Percentiles rank a stretch among this genome's conserved stretches.
Conservation (phyloP, 2,113 vertebrate genomes). For the Canis aureus region DNA sequence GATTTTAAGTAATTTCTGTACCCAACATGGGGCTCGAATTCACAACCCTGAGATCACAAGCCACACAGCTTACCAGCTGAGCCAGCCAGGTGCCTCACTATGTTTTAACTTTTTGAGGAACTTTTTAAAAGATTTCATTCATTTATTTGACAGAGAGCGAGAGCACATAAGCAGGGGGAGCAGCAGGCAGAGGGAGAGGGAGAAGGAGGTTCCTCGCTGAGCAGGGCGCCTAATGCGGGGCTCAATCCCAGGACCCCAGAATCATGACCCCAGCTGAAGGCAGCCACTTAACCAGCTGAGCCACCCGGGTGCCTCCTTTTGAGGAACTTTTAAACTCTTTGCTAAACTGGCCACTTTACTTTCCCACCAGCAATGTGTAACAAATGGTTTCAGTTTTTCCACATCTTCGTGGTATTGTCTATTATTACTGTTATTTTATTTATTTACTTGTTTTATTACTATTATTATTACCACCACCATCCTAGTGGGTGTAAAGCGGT, state of each 20-base stretch:
- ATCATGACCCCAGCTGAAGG: too few relatives aligned
- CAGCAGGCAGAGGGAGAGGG: too few relatives aligned
- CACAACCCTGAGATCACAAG: background rate
- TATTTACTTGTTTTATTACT: background rate
- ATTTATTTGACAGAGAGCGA: too few relatives aligned
- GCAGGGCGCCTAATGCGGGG: too few relatives aligned
- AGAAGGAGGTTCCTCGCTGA: too few relatives aligned
- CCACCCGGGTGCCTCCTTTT: background rate
- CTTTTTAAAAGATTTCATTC: too few relatives aligned
- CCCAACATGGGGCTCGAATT: background rate
- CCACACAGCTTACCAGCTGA: background rate
- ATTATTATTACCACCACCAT: background rate
- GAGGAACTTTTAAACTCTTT: constrained; percentile 3
- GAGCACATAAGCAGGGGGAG: too few relatives aligned
- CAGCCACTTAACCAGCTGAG: background rate
- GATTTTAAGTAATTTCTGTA: background rate
- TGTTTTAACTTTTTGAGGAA: too few relatives aligned
- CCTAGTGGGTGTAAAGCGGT: background rate
- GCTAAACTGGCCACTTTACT: background rate
- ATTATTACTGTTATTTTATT: background rate
- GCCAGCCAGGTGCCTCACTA: background rate
- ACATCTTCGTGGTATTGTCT: background rate
- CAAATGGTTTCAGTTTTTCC: background rate
- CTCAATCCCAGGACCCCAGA: too few relatives aligned
- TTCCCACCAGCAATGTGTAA: background rate